Evolutionary conservation across 2,797 vertebrate species (phyloP), one percentile per base, ranked within the genome.

Genomic region (Acipenser transmontanus): DNA sequence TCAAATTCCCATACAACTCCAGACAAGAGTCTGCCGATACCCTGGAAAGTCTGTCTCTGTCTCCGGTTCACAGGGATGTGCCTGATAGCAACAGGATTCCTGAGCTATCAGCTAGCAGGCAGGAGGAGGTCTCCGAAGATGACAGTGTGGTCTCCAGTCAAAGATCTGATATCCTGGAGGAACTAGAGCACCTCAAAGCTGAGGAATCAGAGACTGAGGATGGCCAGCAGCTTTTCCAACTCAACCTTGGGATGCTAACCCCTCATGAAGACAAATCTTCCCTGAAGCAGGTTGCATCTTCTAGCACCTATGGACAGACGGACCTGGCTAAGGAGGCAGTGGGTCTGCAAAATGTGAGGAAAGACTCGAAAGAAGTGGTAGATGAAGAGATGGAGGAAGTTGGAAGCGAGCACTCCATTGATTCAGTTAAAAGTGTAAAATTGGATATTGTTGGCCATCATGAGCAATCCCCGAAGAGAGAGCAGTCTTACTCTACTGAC

Each of bases 121-220:
- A 65, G 47, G 76, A 76, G 65, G 69, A 73, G 59, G 70, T 76
- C 65, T 72, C 79, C n/a, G 77, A 1, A 62, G 74, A 80, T 68
- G 76, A 77, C 63, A 80, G 72, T 7, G 7, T 69, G 64, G 68
- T 75, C 14, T 80, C 82, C 65, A 84, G 73, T 76, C 77, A 75
- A 47, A 88, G 80, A 66, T 92, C 91, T 62, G 88, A 91, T 69
- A 77, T 92, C 73, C 71, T 82, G 63, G 90, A 94, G 75, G 88
- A 91, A 6, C 66, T 88, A 68, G 88, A 88, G 9, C 80, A 70
- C 62, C 12, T 74, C 14, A 82, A 81, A 63, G 83, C 76, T 0
- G 79, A 92, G 54, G 72, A 78, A 1, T 72, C 64, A 50, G 71
- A 77, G 34, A 68, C 63, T 67, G 71, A 83, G 71, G 75, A 77